A percentile compares a stretch with the other conserved stretches of the same genome.
Evolutionary conservation across 2,888 invertebrate genomes (phyloP).

Genomic region (Eueremaeus valkanovi): DNA sequence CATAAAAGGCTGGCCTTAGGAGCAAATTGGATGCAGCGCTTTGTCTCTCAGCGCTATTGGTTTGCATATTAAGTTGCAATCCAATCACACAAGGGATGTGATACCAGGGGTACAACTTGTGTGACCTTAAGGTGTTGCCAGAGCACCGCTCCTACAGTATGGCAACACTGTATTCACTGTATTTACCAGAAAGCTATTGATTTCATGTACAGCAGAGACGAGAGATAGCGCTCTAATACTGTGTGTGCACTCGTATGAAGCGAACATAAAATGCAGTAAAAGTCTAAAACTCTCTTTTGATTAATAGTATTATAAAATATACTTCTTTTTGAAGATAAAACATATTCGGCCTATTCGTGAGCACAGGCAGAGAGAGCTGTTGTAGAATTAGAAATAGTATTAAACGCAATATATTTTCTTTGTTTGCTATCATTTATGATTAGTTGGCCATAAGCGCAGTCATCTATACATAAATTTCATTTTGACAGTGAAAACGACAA

Average conservation of each 20-base stretch:
- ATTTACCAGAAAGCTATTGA: slow-evolving; percentile 25
- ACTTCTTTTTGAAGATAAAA: too few relatives aligned
- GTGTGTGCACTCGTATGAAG: too few relatives aligned
- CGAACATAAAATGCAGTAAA: too few relatives aligned
- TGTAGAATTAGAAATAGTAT: too few relatives aligned
- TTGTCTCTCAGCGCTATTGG: slow-evolving; percentile 12
- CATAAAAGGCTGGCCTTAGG: neutral
- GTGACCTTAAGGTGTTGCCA: slow-evolving; percentile 29
- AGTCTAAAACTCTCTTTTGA: too few relatives aligned
- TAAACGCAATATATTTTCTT: neutral
- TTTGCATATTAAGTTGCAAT: slow-evolving; percentile 19
- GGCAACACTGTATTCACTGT: neutral
- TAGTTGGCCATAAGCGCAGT: neutral
- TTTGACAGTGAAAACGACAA: slow-evolving; percentile 25
- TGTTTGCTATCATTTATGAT: slow-evolving; percentile 13
- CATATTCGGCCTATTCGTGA: too few relatives aligned
- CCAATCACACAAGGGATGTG: neutral
- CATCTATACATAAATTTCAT: slow-evolving; percentile 4
- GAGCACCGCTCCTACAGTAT: neutral
- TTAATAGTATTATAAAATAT: too few relatives aligned
- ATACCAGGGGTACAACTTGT: slow-evolving; percentile 23
- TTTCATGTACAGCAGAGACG: neutral
- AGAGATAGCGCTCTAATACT: slow-evolving; percentile 23
- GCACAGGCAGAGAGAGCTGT: too few relatives aligned
- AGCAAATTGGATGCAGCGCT: slow-evolving; percentile 28